Conservation (phyloP, 2,113 vertebrate genomes). For the Calidris pugnax region DNA sequence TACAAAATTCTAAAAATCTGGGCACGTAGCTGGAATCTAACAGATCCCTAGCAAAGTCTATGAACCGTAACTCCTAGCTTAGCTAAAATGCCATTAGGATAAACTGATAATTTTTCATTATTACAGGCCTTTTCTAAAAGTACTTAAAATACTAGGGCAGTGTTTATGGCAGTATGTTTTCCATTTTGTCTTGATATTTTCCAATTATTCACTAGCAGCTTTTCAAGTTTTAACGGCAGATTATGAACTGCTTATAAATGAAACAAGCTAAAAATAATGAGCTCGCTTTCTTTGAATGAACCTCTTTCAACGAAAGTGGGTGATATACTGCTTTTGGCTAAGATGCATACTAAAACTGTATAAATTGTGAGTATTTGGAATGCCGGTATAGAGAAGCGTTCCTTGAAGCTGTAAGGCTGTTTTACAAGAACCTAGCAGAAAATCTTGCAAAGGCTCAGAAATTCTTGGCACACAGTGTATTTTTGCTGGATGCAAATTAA, state of each 20-base stretch:
- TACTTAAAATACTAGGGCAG: not conserved
- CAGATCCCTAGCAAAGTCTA: not conserved
- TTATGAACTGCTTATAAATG: slow-evolving; percentile 22
- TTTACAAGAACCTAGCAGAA: not conserved
- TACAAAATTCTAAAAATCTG: not conserved
- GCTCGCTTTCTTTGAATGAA: slow-evolving; percentile 1
- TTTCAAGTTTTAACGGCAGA: not conserved
- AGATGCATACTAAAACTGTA: not conserved
- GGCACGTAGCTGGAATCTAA: not conserved
- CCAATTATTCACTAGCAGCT: not conserved
- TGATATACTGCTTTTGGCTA: slow-evolving; percentile 7
- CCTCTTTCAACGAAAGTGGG: not conserved
- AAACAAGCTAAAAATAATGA: slow-evolving; percentile 48
- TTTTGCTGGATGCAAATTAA: slow-evolving; percentile 31
- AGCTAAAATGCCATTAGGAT: not conserved
- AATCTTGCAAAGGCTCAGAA: not conserved
- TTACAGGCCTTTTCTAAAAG: not conserved
- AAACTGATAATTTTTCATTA: not conserved
- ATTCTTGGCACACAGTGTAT: not conserved
- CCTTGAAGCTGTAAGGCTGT: not conserved
- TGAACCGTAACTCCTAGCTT: not conserved
- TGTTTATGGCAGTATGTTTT: not conserved
- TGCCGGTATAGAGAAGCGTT: not conserved
- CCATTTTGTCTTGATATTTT: not conserved
- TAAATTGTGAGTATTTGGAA: not conserved